A percentile compares a stretch with the other conserved stretches of the same genome.
Conservation (phyloP, 2,888 invertebrate genomes). For the Ophonus ardosiacus region DNA sequence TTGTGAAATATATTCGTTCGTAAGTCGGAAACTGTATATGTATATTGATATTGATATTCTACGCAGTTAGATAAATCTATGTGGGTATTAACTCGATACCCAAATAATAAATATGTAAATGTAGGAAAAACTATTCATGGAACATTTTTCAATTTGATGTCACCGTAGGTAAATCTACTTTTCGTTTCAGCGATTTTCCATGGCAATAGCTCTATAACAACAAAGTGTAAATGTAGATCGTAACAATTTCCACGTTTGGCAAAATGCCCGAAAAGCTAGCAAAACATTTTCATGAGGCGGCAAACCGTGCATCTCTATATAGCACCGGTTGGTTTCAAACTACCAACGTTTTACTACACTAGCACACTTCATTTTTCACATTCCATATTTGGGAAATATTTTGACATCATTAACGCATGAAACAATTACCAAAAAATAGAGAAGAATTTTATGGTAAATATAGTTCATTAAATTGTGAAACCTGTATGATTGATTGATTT, state of each 20-base stretch:
- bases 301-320: neutral
- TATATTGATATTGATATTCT: neutral
- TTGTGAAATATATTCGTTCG: neutral
- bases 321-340: neutral
- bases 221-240: constrained; percentile 40
- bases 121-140: constrained; percentile 41
- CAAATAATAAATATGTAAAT: constrained; percentile 50
- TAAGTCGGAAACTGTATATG: neutral
- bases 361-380: neutral
- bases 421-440: neutral
- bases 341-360: neutral
- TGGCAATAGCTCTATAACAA: constrained; percentile 39
- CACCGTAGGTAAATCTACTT: constrained; percentile 39
- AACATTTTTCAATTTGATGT: constrained; percentile 45
- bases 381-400: neutral
- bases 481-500: too few relatives aligned
- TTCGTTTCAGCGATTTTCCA: constrained; percentile 45
- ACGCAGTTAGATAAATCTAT: constrained; percentile 17
- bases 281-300: constrained; percentile 16
- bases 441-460: neutral
- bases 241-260: constrained; percentile 43
- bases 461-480: too few relatives aligned
- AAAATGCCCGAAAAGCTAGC: constrained; percentile 35
- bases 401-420: neutral
- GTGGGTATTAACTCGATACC: neutral